Evolutionary conservation across 1,140 invertebrate species (phyloP), one percentile per base, ranked within the genome.

Genomic region (Zaprionus ghesquierei): DNA sequence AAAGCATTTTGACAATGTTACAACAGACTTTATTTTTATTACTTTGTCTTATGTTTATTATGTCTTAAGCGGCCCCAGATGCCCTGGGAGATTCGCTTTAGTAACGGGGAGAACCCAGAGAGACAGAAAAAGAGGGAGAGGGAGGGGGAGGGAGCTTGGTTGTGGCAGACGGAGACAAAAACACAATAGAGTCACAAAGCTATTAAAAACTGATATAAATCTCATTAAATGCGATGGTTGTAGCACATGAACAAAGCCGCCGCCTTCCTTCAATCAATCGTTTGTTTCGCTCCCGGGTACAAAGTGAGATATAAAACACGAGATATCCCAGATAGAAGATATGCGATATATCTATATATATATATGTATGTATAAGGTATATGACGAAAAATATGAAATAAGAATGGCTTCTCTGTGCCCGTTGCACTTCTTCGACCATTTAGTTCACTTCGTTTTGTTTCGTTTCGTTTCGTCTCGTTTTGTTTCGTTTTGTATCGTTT

Each of bases 121-220:
- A 20, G 46, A 15, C 8, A 20, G 12, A 23, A 3, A 20, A 5
- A n/a, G 35, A 44, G 18, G 9, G 33, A 15, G 23, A 6, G 5
- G 38, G 0, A 46, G 15, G 25, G 15, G n/a, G 20, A 18, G 58
- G 18, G 27, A 33, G 9, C 5, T 35, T 38, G 13, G 10, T 6
- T 3, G 56, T 8, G 33, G 35, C 23, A 2, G 41, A 35, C 5
- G 41, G 41, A 22, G 41, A 22, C 15, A 25, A 20, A 69, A 69
- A 77, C 82, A 87, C 82, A 86, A 85, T 81, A 85, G 78, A 87
- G 78, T 79, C 75, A 86, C 82, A 87, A 87, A 87, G 82, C 81
- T 87, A 85, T 85, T 85, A 87, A 87, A 87, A 87, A 87, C 78
- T 86, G 79, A 87, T 86, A 86, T 81, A 86, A 86, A 86, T 86